A percentile compares a stretch with the other conserved stretches of the same genome.
phyloP scores from a whole-genome alignment of 1,140 invertebrate species.

The Musca domestica region DNA sequence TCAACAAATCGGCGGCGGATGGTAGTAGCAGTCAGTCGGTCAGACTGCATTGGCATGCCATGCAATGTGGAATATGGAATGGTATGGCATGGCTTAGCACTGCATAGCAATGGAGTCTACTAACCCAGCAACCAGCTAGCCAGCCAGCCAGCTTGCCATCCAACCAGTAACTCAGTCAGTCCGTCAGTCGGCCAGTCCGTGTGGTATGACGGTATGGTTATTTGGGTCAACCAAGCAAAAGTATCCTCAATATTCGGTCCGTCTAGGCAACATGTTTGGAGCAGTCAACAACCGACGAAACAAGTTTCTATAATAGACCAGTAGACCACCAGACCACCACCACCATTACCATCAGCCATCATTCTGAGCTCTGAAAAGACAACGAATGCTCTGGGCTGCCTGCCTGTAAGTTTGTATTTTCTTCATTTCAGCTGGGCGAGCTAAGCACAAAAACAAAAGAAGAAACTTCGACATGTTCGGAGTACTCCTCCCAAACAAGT shows the following conservation, averaged over 20 bases:
- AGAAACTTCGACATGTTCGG: neutral
- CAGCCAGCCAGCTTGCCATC: neutral
- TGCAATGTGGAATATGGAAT: slow-evolving; percentile 13
- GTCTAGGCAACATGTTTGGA: neutral
- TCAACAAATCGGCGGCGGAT: neutral
- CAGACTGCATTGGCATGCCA: neutral
- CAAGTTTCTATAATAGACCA: slow-evolving; percentile 22
- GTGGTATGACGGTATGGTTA: neutral
- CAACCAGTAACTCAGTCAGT: neutral
- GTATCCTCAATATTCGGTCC: slow-evolving; percentile 6
- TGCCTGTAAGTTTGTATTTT: neutral
- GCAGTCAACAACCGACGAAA: neutral
- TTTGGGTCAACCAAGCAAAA: slow-evolving; percentile 2
- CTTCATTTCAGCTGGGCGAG: no score
- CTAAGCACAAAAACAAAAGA: neutral
- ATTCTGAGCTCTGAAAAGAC: neutral
- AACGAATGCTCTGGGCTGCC: no score
- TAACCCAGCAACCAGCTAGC: neutral
- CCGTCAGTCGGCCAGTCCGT: neutral
- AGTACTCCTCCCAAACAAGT: slow-evolving; percentile 19
- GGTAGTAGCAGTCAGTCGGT: neutral
- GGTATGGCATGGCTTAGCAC: slow-evolving; percentile 12
- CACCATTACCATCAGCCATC: neutral
- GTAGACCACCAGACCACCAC: neutral
- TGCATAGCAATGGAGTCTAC: neutral